Conservation (phyloP, 2,888 invertebrate genomes). For the Zootermopsis nevadensis region DNA sequence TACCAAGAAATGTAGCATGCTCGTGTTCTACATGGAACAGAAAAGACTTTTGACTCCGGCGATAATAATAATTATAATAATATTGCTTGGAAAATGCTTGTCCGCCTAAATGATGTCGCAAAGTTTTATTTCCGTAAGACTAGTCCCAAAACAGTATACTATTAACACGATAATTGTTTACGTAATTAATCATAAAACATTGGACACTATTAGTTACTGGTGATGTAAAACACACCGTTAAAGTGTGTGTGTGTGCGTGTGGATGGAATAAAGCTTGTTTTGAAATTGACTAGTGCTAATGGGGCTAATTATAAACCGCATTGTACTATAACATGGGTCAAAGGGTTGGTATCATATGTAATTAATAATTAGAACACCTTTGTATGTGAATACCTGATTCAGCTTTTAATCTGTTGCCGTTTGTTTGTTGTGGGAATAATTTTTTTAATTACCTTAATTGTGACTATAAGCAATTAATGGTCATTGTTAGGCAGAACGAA, state of each 20-base stretch:
- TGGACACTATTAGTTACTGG: constrained; percentile 29
- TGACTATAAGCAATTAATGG: constrained; percentile 40
- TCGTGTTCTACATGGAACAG: no score
- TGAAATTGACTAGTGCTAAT: constrained; percentile 30
- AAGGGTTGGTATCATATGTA: constrained; percentile 39
- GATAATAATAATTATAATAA: no score
- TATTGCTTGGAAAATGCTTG: no score
- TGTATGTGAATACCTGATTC: constrained; percentile 33
- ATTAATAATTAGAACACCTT: constrained; percentile 39
- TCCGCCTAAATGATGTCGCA: neutral
- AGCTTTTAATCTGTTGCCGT: constrained; percentile 42
- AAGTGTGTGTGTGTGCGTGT: neutral
- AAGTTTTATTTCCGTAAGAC: neutral
- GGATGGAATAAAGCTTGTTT: constrained; percentile 28
- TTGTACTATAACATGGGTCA: constrained; percentile 29
- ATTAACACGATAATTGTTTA: constrained; percentile 38
- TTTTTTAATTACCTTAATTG: constrained; percentile 42
- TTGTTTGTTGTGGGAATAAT: constrained; percentile 34
- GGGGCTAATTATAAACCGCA: constrained; percentile 38
- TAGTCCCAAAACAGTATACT: constrained; percentile 17
- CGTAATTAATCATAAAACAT: constrained; percentile 37
- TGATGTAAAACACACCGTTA: neutral
- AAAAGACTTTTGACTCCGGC: no score
- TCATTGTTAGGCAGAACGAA: constrained; percentile 25
- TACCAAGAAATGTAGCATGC: no score